These are phyloP conservation scores for Drosophila obscura DNA, from an alignment of 1,140 invertebrate species.

Conservation along the genomic window DNA sequence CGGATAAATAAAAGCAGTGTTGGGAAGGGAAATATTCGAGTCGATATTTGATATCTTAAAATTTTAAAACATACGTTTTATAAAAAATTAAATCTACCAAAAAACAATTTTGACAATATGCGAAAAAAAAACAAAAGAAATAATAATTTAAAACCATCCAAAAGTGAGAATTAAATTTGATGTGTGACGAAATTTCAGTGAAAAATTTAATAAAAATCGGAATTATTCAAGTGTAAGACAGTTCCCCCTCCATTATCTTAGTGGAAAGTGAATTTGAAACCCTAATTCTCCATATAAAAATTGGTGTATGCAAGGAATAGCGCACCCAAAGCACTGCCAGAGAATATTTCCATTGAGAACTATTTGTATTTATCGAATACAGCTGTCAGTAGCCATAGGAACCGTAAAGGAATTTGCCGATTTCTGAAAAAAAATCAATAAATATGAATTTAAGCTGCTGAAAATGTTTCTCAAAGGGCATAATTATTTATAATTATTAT, in stretches of 20 bases:
- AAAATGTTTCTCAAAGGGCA: conserved; percentile 23
- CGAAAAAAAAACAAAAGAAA: too few relatives aligned
- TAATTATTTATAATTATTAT: too few relatives aligned
- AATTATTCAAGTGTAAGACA: too few relatives aligned
- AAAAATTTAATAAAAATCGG: too few relatives aligned
- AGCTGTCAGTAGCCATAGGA: conserved; percentile 11
- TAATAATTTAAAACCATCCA: too few relatives aligned
- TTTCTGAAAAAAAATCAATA: conserved; percentile 34
- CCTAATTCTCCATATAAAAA: neutral
- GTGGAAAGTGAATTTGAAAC: neutral
- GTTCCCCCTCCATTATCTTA: conserved; percentile 19
- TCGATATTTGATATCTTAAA: too few relatives aligned
- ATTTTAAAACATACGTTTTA: neutral
- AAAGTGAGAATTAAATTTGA: too few relatives aligned
- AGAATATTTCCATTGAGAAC: conserved; percentile 1
- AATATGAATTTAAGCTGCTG: conserved; percentile 54
- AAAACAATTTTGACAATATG: too few relatives aligned
- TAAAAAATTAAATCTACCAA: neutral
- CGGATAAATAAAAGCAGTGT: conserved; percentile 8
- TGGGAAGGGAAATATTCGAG: too few relatives aligned
- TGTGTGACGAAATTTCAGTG: too few relatives aligned
- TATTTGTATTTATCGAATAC: conserved; percentile 27
- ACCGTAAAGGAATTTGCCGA: neutral
- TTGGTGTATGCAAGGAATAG: conserved; percentile 3
- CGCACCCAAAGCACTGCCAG: conserved; percentile 13